phyloP scores from a whole-genome alignment of 2,113 vertebrate species.

The Ceyx cyanopectus region DNA sequence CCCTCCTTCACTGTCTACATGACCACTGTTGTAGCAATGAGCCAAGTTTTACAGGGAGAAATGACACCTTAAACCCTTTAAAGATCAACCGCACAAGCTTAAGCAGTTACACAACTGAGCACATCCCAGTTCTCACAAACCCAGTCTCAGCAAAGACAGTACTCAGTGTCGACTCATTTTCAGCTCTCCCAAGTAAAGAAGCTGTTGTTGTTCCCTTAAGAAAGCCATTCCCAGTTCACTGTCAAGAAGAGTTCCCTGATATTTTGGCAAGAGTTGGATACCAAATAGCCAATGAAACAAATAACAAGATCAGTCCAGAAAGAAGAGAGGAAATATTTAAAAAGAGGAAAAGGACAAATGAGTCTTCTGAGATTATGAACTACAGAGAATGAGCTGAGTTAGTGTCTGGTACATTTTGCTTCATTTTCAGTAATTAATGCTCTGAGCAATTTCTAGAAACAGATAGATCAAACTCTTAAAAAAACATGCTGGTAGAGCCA shows the following conservation, averaged over 20 bases:
- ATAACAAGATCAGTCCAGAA: constrained; percentile 23
- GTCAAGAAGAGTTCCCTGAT: constrained; percentile 21
- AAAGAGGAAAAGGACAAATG: constrained; percentile 44
- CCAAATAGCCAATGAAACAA: constrained; percentile 25
- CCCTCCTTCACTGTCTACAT: neutral
- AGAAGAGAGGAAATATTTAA: constrained; percentile 38
- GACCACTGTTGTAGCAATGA: neutral
- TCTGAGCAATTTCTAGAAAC: neutral
- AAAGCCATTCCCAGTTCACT: neutral
- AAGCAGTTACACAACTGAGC: neutral
- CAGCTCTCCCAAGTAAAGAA: neutral
- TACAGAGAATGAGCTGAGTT: constrained; percentile 18
- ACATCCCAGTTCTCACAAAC: neutral
- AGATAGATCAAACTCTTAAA: neutral
- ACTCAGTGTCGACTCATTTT: neutral
- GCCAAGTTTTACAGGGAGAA: neutral
- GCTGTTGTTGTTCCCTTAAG: neutral
- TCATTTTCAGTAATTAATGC: constrained; percentile 30
- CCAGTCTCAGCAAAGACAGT: neutral
- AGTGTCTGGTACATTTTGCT: constrained; percentile 55
- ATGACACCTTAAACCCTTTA: neutral
- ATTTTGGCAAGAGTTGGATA: constrained; percentile 19
- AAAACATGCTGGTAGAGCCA: neutral
- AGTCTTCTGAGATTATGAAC: constrained; percentile 47
- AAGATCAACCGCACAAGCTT: neutral